Evolutionary conservation across 2,888 invertebrate genomes (phyloP), one percentile per base, ranked within the genome.

Genomic region (Pemphredon lugubris): DNA sequence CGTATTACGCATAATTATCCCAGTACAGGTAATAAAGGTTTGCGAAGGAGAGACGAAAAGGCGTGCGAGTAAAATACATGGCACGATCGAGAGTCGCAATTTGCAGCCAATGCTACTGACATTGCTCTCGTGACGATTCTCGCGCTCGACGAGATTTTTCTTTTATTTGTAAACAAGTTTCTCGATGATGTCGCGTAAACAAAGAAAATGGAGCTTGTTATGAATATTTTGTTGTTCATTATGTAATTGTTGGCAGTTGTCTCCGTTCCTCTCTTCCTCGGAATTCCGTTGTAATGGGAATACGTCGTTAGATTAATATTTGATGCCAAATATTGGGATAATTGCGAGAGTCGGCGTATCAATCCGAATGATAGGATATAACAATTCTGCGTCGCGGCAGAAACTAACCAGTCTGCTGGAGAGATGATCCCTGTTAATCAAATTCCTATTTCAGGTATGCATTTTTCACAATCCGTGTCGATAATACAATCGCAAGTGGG

Each of bases 401-500:
- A n/a, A n/a, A n/a, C n/a, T n/a, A n/a, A n/a, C n/a, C n/a, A n/a
- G n/a, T n/a, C n/a, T n/a, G n/a, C n/a, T n/a, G n/a, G n/a, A n/a
- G n/a, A n/a, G n/a, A n/a, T n/a, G n/a, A n/a, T n/a, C n/a, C n/a
- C n/a, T n/a, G n/a, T n/a, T n/a, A n/a, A n/a, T n/a, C n/a, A n/a
- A n/a, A n/a, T 42, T 66, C 44, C 53, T 45, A 11, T 79, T 93
- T 13, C 92, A 96, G 98, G 98, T 86, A 98, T 98, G 98, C 98
- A 98, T 92, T 98, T 98, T 92, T 97, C 97, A 82, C 98, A 98
- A 91, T 96, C 98, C 80, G 97, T 98, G 86, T 96, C 97, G 86
- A 97, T 98, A 86, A 95, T 98, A 88, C 98, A 98, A 91, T 96
- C 97, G 75, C 98, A 98, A 93, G 97, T 98, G 90, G 96, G 97